Conservation (phyloP, 2,888 invertebrate genomes). For the Drosophila phalerata region DNA sequence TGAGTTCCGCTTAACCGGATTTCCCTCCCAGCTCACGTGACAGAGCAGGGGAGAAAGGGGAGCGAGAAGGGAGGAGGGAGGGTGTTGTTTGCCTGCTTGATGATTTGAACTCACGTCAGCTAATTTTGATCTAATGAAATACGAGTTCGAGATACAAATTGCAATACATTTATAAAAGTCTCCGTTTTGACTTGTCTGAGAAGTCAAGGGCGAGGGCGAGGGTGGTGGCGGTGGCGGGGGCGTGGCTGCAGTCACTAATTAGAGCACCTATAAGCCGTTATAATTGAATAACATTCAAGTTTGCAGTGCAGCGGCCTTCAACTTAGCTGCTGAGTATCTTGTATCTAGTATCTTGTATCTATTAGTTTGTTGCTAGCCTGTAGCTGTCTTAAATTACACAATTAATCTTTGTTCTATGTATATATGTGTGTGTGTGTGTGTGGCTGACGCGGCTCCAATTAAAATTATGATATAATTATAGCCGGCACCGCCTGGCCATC, state of each 20-base stretch:
- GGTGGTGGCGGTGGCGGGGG: slow-evolving; percentile 18
- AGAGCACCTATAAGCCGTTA: slow-evolving; percentile 63
- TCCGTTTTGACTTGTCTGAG: slow-evolving; percentile 2
- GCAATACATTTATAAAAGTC: slow-evolving; percentile 65
- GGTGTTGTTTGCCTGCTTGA: slow-evolving; percentile 11
- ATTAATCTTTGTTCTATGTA: slow-evolving; percentile 67
- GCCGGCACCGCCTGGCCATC: slow-evolving; percentile 52
- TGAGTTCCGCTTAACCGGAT: slow-evolving; percentile 73
- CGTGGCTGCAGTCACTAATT: slow-evolving; percentile 40
- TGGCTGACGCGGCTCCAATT: slow-evolving; percentile 62
- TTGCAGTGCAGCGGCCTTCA: slow-evolving; percentile 44
- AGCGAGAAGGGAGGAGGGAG: neutral
- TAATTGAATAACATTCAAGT: slow-evolving; percentile 51
- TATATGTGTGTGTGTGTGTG: slow-evolving; percentile 6
- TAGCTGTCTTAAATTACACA: slow-evolving; percentile 53
- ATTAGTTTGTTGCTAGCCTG: slow-evolving; percentile 25
- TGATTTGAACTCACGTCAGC: slow-evolving; percentile 60
- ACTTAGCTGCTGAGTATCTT: slow-evolving; percentile 24
- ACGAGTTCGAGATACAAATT: slow-evolving; percentile 66
- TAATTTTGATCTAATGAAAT: slow-evolving; percentile 70
- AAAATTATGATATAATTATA: slow-evolving; percentile 78
- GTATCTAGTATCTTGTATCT: slow-evolving; percentile 31
- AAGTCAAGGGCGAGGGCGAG: slow-evolving; percentile 1
- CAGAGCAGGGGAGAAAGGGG: neutral
- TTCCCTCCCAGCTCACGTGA: slow-evolving; percentile 56